Evolutionary conservation across 2,113 vertebrate genomes (phyloP).

Genomic region (Hepsetus odoe): DNA sequence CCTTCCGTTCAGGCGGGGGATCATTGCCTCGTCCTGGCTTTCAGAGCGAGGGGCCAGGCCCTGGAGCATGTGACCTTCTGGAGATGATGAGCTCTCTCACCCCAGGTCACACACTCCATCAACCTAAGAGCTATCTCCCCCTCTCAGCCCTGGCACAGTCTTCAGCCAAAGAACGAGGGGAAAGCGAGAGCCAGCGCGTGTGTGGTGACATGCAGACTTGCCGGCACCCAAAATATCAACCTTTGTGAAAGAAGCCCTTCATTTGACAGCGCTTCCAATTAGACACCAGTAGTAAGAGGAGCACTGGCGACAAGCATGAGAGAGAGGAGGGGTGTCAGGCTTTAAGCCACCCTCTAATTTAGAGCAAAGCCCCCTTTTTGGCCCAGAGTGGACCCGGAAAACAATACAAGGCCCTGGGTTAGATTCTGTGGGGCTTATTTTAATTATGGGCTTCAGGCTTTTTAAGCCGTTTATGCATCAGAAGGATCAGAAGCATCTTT

Average conservation of each 20-base stretch:
- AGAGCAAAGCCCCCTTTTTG: constrained; percentile 62
- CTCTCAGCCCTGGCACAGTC: constrained; percentile 21
- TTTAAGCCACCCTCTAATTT: constrained; percentile 72
- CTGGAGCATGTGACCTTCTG: constrained; percentile 53
- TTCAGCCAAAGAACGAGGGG: neutral
- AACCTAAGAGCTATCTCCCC: constrained; percentile 44
- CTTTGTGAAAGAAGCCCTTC: constrained; percentile 80
- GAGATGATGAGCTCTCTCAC: neutral
- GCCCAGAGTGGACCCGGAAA: constrained; percentile 41
- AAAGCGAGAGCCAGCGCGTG: constrained; percentile 30
- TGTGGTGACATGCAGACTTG: constrained; percentile 77
- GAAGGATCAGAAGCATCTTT: constrained; percentile 28
- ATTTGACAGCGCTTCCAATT: constrained; percentile 78
- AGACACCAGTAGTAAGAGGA: constrained; percentile 75
- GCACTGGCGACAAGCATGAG: constrained; percentile 59
- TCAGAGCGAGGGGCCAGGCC: neutral
- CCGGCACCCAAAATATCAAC: constrained; percentile 83
- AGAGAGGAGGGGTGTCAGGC: constrained; percentile 42
- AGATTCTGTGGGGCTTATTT: constrained; percentile 1
- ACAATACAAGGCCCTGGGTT: constrained; percentile 29
- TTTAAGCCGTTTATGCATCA: constrained; percentile 3
- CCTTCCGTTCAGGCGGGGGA: constrained; percentile 72
- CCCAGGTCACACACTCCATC: constrained; percentile 26
- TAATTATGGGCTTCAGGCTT: constrained; percentile 24
- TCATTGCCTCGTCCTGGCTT: neutral